Conservation (phyloP, 2,113 vertebrate species). For the Pituophis catenifer region DNA sequence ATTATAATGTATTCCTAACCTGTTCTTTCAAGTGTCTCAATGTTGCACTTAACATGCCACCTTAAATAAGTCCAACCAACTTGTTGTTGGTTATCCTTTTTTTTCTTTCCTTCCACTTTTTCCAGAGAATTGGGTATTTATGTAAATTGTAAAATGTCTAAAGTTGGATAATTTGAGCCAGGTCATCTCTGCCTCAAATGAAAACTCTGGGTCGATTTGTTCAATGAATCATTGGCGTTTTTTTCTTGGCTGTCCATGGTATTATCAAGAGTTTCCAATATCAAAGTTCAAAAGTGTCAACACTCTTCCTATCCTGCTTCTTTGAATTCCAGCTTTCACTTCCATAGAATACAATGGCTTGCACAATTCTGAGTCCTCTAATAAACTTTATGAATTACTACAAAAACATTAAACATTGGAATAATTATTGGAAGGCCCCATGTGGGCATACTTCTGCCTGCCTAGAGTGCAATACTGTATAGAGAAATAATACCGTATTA, state of each 20-base stretch:
- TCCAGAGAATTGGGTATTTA: background rate
- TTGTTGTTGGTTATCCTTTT: background rate
- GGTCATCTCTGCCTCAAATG: background rate
- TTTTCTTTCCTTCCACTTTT: background rate
- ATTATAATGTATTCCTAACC: background rate
- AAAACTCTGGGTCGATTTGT: background rate
- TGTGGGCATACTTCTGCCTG: background rate
- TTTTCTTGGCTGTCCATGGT: background rate
- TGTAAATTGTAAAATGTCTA: background rate
- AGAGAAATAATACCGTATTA: background rate
- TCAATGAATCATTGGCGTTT: background rate
- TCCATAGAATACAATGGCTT: background rate
- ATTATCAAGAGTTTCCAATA: background rate
- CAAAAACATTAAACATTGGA: background rate
- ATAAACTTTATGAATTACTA: background rate
- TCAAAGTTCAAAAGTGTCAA: background rate
- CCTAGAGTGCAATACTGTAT: background rate
- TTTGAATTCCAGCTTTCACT: background rate
- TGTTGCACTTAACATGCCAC: background rate
- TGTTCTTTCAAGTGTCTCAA: background rate
- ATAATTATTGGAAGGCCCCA: background rate
- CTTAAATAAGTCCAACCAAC: background rate
- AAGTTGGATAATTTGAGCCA: background rate
- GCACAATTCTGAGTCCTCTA: background rate
- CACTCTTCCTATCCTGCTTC: background rate